Percentiles rank a stretch among this genome's conserved stretches.
Conservation (phyloP, 2,797 vertebrate species). For the Toxotes lorentzi region DNA sequence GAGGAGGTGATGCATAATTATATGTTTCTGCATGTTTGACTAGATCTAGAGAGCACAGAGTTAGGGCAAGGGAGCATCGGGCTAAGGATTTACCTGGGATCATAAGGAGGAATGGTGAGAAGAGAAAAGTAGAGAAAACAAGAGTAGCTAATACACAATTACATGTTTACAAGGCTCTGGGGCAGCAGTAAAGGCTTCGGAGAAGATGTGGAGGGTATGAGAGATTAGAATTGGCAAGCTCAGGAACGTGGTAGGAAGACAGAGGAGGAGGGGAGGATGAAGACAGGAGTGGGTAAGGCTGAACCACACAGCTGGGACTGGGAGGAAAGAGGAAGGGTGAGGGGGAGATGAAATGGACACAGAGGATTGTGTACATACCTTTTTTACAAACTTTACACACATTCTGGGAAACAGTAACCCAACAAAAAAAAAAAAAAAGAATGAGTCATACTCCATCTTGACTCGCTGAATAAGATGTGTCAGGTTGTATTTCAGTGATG, state of each 20-base stretch:
- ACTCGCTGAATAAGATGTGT: conserved; percentile 12
- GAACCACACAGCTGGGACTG: neutral
- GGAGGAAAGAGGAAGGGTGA: neutral
- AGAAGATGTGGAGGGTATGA: neutral
- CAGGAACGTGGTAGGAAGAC: conserved; percentile 6
- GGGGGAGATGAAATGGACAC: neutral
- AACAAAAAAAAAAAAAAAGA: neutral
- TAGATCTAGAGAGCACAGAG: conserved; percentile 15
- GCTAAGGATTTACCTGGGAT: conserved; percentile 13
- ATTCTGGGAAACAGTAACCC: neutral
- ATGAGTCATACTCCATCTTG: neutral
- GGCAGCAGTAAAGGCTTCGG: neutral
- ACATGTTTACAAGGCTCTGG: conserved; percentile 9
- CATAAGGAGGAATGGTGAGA: neutral
- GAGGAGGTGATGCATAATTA: conserved; percentile 37
- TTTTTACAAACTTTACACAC: neutral
- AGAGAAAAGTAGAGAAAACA: neutral
- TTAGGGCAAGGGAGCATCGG: neutral
- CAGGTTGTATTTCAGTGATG: neutral
- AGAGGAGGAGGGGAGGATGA: conserved; percentile 6
- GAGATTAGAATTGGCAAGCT: conserved; percentile 20
- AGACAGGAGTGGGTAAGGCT: neutral
- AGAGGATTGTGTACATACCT: neutral
- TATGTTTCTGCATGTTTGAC: conserved; percentile 27
- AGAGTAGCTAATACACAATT: conserved; percentile 5